phyloP scores from a whole-genome alignment of 1,140 invertebrate species.

The Drosophila murphyi region DNA sequence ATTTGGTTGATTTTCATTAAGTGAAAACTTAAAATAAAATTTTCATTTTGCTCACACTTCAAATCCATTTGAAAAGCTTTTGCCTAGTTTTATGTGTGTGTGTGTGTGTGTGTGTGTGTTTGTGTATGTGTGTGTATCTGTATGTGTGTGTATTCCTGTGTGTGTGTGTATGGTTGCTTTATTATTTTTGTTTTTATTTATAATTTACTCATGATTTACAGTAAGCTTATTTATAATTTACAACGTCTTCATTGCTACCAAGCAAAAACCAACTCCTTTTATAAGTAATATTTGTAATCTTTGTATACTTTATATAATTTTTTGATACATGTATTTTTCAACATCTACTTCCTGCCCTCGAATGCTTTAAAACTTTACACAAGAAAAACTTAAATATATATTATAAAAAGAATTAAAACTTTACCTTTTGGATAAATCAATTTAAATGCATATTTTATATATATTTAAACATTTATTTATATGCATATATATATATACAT shows the following conservation, averaged over 20 bases:
- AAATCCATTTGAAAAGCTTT: slow-evolving; percentile 21
- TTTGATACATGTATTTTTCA: slow-evolving; percentile 82
- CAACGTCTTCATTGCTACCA: slow-evolving; percentile 26
- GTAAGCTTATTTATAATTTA: slow-evolving; percentile 12
- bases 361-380: slow-evolving; percentile 82
- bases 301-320: slow-evolving; percentile 75
- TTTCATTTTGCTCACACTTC: slow-evolving; percentile 45
- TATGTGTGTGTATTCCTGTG: not conserved
- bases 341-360: slow-evolving; percentile 81
- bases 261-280: slow-evolving; percentile 31
- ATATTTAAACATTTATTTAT: slow-evolving; percentile 81
- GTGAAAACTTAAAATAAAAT: slow-evolving; percentile 47
- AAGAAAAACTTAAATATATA: slow-evolving; percentile 56
- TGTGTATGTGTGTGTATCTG: not conserved
- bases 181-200: not conserved
- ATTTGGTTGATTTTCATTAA: slow-evolving; percentile 21
- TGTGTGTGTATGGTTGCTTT: not conserved
- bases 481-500: slow-evolving; percentile 54
- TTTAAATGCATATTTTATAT: slow-evolving; percentile 81
- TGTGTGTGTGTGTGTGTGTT: not conserved
- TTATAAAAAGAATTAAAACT: slow-evolving; percentile 72
- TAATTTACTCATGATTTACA: slow-evolving; percentile 5
- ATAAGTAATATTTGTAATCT: slow-evolving; percentile 49
- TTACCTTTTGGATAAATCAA: slow-evolving; percentile 81
- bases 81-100: slow-evolving; percentile 15